A percentile compares a stretch with the other conserved stretches of the same genome.
Evolutionary conservation across 53 echinoderm and acorn worm genomes (phyloP).

Genomic region (Patiria pectinifera): DNA sequence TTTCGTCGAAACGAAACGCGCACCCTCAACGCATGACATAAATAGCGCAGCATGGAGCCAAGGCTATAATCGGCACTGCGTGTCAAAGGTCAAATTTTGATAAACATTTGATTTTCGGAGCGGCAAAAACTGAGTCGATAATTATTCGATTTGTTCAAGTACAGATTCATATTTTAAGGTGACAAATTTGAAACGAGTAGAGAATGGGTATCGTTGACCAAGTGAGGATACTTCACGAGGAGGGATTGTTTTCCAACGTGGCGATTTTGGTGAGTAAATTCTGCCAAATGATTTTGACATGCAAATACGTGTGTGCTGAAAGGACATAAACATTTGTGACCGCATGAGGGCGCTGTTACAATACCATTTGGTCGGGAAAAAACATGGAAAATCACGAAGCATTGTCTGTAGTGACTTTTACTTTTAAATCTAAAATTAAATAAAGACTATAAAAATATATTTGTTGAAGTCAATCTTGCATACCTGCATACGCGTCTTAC

Average conservation of each 20-base stretch:
- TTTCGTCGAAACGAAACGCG: neutral
- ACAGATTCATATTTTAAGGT: neutral
- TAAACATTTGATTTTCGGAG: neutral
- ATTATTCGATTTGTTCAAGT: neutral
- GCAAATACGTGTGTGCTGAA: neutral
- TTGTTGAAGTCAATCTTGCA: no score
- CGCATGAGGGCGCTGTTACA: no score
- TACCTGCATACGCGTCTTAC: no score
- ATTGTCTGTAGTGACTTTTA: no score
- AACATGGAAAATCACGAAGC: no score
- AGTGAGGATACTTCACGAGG: slow-evolving; percentile 74
- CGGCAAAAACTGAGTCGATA: neutral
- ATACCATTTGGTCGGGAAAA: no score
- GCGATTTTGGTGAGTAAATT: slow-evolving; percentile 76
- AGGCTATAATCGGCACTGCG: neutral
- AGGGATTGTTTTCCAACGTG: slow-evolving; percentile 80
- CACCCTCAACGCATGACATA: neutral
- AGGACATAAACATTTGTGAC: no score
- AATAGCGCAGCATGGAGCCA: neutral
- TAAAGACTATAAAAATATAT: no score
- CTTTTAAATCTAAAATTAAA: no score
- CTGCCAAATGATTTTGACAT: neutral
- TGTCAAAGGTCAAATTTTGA: slow-evolving; percentile 15
- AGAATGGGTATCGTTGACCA: slow-evolving; percentile 79
- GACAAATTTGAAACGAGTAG: neutral